Evolutionary conservation across 2,113 vertebrate genomes (phyloP), one percentile per base, ranked within the genome.

Genomic region (Nycticorax nycticorax): DNA sequence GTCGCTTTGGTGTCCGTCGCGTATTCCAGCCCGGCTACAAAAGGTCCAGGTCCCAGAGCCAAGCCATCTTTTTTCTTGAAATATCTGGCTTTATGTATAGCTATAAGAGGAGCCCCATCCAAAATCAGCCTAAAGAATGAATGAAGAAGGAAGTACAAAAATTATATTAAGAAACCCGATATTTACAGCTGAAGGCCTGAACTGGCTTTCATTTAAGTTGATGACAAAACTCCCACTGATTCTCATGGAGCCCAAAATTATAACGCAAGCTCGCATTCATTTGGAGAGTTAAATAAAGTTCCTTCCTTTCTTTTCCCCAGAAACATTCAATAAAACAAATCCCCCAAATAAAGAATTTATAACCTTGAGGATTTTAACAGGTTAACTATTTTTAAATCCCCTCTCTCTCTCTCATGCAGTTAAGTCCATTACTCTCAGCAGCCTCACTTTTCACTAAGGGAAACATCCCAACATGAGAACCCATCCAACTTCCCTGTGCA

Each of bases 21-120:
- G 1, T 99, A 99, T 92, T 99, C 99, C 88, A 99, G 97, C 9
- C 98, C 99, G 0, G 98, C 93, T 27, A 99, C 99, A 24, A 99
- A 99, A 18, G 99, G 99, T 18, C 99, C 99, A 1, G 99, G 99
- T 26, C 99, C 99, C 32, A 99, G 97, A 7, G 99, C 98, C 91
- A 99, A 95, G 33, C 99, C 99, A 3, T 99, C 99, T 85, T 98
- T 98, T 74, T 98, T 98, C 95, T 99, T 99, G 97, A 99, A 99
- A 94, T 99, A 99, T 4, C 99, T 98, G 62, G 99, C 99, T 97
- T 99, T 99, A 85, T 99, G 99, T 95, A 99, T 98, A 4, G 99
- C 99, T 67, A 99, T 99, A 74, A 99, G 99, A 63, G 99, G 99
- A 3, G 99, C 99, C 4, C 99, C 99, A 3, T 99, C 97, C 90